These are phyloP conservation scores for Caenorhabditis drosophilae DNA, from an alignment of 2,888 invertebrate species.

Conservation along the genomic window DNA sequence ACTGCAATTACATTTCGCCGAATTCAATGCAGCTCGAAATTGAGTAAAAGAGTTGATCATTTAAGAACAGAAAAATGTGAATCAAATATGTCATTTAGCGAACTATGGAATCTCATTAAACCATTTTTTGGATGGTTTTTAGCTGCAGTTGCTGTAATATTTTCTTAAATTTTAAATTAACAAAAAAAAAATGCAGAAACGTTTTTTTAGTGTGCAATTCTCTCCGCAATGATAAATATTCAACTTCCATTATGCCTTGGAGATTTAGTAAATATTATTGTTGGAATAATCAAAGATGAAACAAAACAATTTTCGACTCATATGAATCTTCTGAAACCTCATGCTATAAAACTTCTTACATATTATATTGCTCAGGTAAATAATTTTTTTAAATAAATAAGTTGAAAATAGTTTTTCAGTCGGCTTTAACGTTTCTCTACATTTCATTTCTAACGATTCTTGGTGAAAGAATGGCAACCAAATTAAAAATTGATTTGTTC, in stretches of 20 bases:
- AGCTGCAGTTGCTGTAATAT: slow-evolving; percentile 56
- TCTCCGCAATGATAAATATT: slow-evolving; percentile 63
- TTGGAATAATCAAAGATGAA: slow-evolving; percentile 52
- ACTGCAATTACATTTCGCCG: slow-evolving; percentile 16
- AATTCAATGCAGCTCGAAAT: slow-evolving; percentile 20
- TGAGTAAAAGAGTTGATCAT: slow-evolving; percentile 42
- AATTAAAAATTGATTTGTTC: slow-evolving; percentile 75
- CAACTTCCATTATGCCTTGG: slow-evolving; percentile 63
- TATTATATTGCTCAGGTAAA: slow-evolving; percentile 58
- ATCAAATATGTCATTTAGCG: slow-evolving; percentile 29
- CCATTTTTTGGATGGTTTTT: slow-evolving; percentile 63
- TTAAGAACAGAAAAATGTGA: slow-evolving; percentile 23
- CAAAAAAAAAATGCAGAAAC: no score
- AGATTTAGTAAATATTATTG: slow-evolving; percentile 62
- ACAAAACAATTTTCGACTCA: slow-evolving; percentile 33
- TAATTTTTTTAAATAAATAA: no score
- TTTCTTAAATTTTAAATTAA: slow-evolving; percentile 3
- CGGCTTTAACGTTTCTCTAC: slow-evolving; percentile 85
- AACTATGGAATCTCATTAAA: slow-evolving; percentile 53
- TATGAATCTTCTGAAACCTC: slow-evolving; percentile 49
- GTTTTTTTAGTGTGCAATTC: slow-evolving; percentile 61
- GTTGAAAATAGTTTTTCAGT: no score
- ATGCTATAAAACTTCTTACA: slow-evolving; percentile 38
- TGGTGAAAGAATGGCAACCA: slow-evolving; percentile 85
- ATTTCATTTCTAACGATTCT: slow-evolving; percentile 85